These are phyloP conservation scores for Trinectes maculatus DNA, from an alignment of 2,113 vertebrate genomes.

Conservation along the genomic window DNA sequence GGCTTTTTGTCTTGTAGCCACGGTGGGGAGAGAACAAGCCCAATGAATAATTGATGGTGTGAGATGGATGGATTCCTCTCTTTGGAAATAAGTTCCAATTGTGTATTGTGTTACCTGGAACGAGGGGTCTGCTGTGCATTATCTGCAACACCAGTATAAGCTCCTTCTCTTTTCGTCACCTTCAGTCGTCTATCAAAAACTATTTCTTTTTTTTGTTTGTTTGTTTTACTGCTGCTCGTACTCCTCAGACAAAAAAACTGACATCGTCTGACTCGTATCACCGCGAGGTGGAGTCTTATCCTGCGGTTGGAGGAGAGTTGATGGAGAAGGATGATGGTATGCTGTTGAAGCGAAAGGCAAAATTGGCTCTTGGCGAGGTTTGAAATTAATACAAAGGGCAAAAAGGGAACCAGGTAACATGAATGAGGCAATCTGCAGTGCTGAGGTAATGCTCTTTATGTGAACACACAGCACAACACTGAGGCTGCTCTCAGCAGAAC, in stretches of 20 bases:
- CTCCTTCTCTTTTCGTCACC: neutral
- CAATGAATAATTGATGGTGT: conserved; percentile 74
- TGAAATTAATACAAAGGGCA: neutral
- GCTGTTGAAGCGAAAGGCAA: neutral
- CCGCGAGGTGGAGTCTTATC: neutral
- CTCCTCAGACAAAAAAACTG: too few species aligned
- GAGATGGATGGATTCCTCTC: conserved; percentile 72
- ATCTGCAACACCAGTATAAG: conserved; percentile 37
- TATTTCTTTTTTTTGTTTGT: conserved; percentile 5
- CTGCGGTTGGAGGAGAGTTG: neutral
- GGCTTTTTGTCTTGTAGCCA: conserved; percentile 62
- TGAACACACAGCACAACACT: neutral
- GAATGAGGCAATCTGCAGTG: neutral
- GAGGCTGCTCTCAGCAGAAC: neutral
- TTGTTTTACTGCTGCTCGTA: too few species aligned
- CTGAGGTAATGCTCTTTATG: neutral
- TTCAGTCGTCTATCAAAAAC: neutral
- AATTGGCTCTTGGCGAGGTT: neutral
- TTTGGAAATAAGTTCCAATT: conserved; percentile 53
- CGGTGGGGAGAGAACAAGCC: conserved; percentile 41
- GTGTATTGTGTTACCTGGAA: conserved; percentile 64
- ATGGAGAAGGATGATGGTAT: neutral
- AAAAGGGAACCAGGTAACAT: neutral
- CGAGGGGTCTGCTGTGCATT: conserved; percentile 43
- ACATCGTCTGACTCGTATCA: neutral